These are phyloP conservation scores for Podargus strigoides DNA, from an alignment of 2,797 vertebrate species.

Conservation along the genomic window DNA sequence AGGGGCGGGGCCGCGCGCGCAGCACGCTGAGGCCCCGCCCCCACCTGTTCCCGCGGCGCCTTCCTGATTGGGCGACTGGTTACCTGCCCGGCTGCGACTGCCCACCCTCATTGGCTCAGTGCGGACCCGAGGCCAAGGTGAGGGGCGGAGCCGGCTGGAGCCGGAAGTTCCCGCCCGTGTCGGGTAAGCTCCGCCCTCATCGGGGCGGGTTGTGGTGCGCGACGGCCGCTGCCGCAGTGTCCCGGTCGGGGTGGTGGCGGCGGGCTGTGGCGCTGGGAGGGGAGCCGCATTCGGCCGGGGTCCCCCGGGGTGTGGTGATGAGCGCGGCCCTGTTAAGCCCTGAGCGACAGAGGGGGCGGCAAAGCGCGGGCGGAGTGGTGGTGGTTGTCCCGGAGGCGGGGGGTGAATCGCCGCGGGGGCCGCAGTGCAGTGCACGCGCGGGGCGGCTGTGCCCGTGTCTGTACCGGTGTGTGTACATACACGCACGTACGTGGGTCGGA, in stretches of 20 bases:
- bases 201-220: background rate
- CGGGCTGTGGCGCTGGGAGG: too few species aligned
- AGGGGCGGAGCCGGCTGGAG: background rate
- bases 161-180: slow-evolving; percentile 17
- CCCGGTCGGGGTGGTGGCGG: too few species aligned
- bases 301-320: too few species aligned
- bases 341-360: background rate
- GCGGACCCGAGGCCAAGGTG: background rate
- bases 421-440: background rate
- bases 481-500: too few species aligned
- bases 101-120: background rate
- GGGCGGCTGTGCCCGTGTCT: too few species aligned
- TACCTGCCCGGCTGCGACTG: slow-evolving; percentile 31
- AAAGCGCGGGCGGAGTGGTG: background rate
- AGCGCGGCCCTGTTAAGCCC: background rate
- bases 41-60: background rate
- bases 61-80: background rate
- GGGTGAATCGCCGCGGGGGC: too few species aligned
- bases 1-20: background rate
- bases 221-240: too few species aligned
- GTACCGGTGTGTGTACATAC: too few species aligned
- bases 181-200: background rate
- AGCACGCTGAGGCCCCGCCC: background rate
- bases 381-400: too few species aligned
- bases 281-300: fast-evolving